Percentiles rank a stretch among this genome's conserved stretches.
phyloP scores from a whole-genome alignment of 2,113 vertebrate genomes.

The Haemorhous mexicanus region DNA sequence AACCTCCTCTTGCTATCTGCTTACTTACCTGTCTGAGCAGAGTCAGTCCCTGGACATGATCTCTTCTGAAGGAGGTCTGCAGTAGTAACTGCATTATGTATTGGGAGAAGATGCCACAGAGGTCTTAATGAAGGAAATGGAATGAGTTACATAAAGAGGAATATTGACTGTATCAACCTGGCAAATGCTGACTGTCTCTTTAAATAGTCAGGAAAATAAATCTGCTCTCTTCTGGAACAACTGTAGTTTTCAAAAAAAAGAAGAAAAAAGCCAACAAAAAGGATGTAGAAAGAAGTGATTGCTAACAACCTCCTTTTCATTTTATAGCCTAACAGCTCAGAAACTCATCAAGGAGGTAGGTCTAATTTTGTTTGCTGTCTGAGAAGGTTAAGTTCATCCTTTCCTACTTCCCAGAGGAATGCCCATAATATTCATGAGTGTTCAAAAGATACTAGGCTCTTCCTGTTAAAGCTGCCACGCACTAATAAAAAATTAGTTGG shows the following conservation, averaged over 20 bases:
- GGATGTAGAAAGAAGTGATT: not conserved
- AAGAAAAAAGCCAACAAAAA: not conserved
- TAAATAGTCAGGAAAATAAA: not conserved
- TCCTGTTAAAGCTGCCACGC: not conserved
- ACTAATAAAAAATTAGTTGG: not conserved
- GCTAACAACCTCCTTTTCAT: not conserved
- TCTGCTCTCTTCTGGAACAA: not conserved
- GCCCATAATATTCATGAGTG: not conserved
- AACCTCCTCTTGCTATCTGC: not conserved
- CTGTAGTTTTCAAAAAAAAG: not conserved
- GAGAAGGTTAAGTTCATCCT: not conserved
- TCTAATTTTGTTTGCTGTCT: not conserved
- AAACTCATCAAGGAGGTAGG: not conserved
- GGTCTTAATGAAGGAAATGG: not conserved
- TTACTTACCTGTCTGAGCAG: not conserved
- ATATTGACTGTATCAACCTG: not conserved
- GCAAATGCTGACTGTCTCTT: not conserved
- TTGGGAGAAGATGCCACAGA: not conserved
- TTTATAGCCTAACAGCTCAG: not conserved
- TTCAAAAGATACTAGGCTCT: not conserved
- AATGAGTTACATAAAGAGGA: not conserved
- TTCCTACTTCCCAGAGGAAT: not conserved
- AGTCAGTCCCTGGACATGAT: not conserved
- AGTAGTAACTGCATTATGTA: not conserved
- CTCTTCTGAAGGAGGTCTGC: not conserved